Base-by-base conservation (phyloP, 2,113 vertebrate genomes). In the Forbesichthys agassizii region DNA sequence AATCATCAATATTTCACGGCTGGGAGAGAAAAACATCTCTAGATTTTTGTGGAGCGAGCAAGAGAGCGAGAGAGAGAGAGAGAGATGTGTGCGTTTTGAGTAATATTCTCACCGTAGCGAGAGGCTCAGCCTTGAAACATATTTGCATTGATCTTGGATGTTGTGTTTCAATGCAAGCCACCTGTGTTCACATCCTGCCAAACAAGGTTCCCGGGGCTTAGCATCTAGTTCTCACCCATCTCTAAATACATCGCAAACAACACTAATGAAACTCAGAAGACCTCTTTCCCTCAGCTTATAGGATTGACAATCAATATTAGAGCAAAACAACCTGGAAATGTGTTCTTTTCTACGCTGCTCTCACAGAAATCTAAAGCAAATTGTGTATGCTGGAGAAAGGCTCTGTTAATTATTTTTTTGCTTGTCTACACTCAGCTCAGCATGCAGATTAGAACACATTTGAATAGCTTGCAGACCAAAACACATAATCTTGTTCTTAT, bases 161-260 rank as follows among this genome's bases (percentile, higher is more conserved):
- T 49, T 85, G 83, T 78, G 67, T 71, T 79, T 75, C 57, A 20
- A 78, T 58, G 53, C 46, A 12, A 62, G 52, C 53, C 58, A 60
- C 46, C 48, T 60, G 74, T 73, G 77, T 78, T 59, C 66, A 66
- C 53, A 47, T 66, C 20, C 11, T 62, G 55, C 59, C 14, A 20
- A 75, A 64, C 72, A 83, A 78, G 80, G 78, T 76, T 66, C 71
- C 55, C 33, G 48, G 53, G 53, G 61, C 70, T 75, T 77, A 71
- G 66, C 36, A 11, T 81, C 59, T 81, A 78, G 81, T 81, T 80
- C 78, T 75, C 64, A 62, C 51, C 68, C 63, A 59, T 62, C 68
- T 70, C 46, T 71, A 76, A 69, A 75, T 66, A 58, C 58, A 42
- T 33, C 49, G 10, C 61, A 66, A 74, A 74, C 71, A 59, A 71